Base-by-base conservation (phyloP, 92 coral and sea anemone species). In the Parazoanthus atlanticus region DNA sequence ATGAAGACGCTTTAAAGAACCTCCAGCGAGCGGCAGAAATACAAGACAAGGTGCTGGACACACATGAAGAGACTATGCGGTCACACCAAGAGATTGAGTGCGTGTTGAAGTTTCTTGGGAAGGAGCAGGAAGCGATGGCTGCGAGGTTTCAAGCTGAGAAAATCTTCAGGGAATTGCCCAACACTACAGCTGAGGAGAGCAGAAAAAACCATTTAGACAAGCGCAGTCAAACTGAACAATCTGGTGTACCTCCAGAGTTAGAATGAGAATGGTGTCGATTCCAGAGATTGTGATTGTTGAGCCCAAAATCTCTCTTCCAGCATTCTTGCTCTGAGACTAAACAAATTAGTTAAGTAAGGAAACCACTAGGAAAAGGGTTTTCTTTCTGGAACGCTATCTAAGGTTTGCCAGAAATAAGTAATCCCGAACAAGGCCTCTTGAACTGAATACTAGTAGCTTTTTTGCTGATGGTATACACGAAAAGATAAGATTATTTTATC, bases 41-140 rank as follows among this genome's bases (percentile, higher is more conserved):
- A 76, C 91, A 89, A 34, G 38, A 69, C 73, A 47, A 29, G n/a
- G 76, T 88, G 0, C 80, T 83, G 32, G 88, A 84, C 56, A 49
- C 86, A 46, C 89, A 90, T 8, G 86, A 84, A 80, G 93, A 91
- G 58, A 84, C 80, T 21, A 61, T 46, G 5, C 54, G 36, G 72
- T 88, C 91, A 29, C 88, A 31, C 46, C 72, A 83, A 49, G 87
- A 85, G 86, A 43, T 88, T 12, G 88, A 78, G 0, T 12, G 26
- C 70, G 86, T 79, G 23, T 33, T 90, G 81, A 79, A 36, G 40
- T 0, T 30, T 30, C 54, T 82, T 9, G 88, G 89, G 29, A 76
- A 49, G 54, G 76, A 75, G 25, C 85, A 89, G 5, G 88, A 89
- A 38, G 91, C 91, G 52, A 30, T 41, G 23, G 74, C 78, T 74